phyloP scores from a whole-genome alignment of 2,888 invertebrate genomes.

The Drosophila neotestacea region DNA sequence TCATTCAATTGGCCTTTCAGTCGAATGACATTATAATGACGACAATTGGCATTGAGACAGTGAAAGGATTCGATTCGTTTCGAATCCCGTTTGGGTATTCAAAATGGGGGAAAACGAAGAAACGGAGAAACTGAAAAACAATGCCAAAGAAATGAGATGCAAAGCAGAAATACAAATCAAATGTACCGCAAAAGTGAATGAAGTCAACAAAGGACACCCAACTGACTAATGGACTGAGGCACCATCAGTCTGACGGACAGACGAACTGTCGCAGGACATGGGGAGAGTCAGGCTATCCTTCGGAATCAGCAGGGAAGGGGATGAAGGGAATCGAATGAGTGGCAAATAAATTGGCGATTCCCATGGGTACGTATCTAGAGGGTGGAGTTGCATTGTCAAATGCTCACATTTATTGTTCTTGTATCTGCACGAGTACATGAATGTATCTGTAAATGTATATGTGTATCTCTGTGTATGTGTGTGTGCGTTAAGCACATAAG shows the following conservation, averaged over 20 bases:
- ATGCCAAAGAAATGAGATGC: slow-evolving; percentile 41
- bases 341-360: slow-evolving; percentile 78
- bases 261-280: slow-evolving; percentile 44
- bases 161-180: slow-evolving; percentile 73
- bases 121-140: slow-evolving; percentile 38
- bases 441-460: slow-evolving; percentile 23
- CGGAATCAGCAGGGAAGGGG: not conserved
- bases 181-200: slow-evolving; percentile 80
- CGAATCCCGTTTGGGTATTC: slow-evolving; percentile 29
- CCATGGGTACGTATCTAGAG: slow-evolving; percentile 58
- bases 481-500: slow-evolving; percentile 76
- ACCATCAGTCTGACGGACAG: slow-evolving; percentile 16
- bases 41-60: slow-evolving; percentile 63
- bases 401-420: slow-evolving; percentile 71
- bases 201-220: slow-evolving; percentile 72
- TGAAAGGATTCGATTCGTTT: slow-evolving; percentile 53
- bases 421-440: slow-evolving; percentile 6
- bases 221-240: slow-evolving; percentile 66
- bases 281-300: not conserved
- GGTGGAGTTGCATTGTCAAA: slow-evolving; percentile 63
- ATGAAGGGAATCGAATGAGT: slow-evolving; percentile 45
- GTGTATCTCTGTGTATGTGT: slow-evolving; percentile 8
- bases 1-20: slow-evolving; percentile 26
- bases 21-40: slow-evolving; percentile 71
- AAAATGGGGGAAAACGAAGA: slow-evolving; percentile 36